phyloP scores from a whole-genome alignment of 2,113 vertebrate genomes.

The Harpagus bidentatus region DNA sequence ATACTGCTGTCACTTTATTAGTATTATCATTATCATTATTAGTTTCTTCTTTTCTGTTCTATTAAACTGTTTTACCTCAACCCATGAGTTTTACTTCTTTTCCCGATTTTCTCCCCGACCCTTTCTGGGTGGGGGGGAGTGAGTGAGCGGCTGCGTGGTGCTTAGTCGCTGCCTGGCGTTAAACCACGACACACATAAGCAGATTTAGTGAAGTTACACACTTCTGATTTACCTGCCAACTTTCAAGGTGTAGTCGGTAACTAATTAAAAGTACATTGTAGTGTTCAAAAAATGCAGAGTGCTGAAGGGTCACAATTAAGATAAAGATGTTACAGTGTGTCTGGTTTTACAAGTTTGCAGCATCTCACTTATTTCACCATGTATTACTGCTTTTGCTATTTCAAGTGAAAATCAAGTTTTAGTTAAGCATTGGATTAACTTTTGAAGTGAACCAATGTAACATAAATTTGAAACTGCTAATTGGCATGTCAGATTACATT shows the following conservation, averaged over 20 bases:
- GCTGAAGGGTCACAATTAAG: not conserved
- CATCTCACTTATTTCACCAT: not conserved
- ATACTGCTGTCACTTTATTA: too few species aligned
- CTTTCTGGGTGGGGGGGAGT: too few species aligned
- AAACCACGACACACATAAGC: too few species aligned
- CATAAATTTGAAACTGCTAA: not conserved
- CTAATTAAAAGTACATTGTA: not conserved
- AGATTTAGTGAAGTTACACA: not conserved
- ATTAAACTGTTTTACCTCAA: too few species aligned
- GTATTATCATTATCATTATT: too few species aligned
- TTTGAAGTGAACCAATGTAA: not conserved
- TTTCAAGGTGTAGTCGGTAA: not conserved
- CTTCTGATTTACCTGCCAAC: not conserved
- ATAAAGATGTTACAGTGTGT: not conserved
- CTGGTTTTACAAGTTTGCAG: not conserved
- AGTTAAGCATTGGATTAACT: not conserved
- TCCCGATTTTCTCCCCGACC: too few species aligned
- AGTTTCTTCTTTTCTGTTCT: too few species aligned
- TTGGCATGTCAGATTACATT: not conserved
- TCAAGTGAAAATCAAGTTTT: not conserved
- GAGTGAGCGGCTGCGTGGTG: too few species aligned
- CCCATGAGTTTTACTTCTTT: too few species aligned
- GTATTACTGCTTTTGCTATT: not conserved
- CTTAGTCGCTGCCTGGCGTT: too few species aligned
- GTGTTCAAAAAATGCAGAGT: not conserved